A percentile compares a stretch with the other conserved stretches of the same genome.
These are phyloP conservation scores for Paracentrotus lividus DNA, from an alignment of 53 echinoderm and acorn worm genomes.

Conservation along the genomic window DNA sequence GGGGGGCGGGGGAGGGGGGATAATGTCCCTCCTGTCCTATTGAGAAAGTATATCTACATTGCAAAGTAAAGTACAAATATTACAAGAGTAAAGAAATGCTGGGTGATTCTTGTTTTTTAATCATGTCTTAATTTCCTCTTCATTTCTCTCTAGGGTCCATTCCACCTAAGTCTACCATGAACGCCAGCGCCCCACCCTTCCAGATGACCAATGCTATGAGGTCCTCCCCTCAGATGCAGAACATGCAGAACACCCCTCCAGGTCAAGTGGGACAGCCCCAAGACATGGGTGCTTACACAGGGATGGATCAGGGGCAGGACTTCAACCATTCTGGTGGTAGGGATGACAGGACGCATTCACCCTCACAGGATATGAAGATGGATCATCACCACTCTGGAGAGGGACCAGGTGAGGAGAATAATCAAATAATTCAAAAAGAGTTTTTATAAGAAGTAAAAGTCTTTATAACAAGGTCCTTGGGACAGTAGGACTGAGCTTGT, in stretches of 20 bases:
- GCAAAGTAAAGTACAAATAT: no score
- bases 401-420: conserved; percentile 31
- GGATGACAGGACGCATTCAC: conserved; percentile 44
- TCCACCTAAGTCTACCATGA: conserved; percentile 93
- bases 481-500: no score
- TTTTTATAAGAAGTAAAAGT: no score
- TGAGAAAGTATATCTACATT: no score
- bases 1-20: no score
- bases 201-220: conserved; percentile 89
- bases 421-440: no score
- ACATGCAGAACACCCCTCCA: conserved; percentile 74
- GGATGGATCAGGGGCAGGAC: conserved; percentile 66
- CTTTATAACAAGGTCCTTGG: no score
- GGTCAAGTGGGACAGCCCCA: conserved; percentile 69
- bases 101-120: background rate
- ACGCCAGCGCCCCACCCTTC: conserved; percentile 93
- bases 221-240: conserved; percentile 86
- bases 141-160: conserved; percentile 36
- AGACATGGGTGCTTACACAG: conserved; percentile 69
- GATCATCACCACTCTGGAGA: conserved; percentile 66
- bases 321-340: conserved; percentile 58
- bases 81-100: no score
- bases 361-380: conserved; percentile 59
- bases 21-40: no score
- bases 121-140: background rate